phyloP scores from a whole-genome alignment of 2,113 vertebrate species.

The Macroglossus sobrinus region DNA sequence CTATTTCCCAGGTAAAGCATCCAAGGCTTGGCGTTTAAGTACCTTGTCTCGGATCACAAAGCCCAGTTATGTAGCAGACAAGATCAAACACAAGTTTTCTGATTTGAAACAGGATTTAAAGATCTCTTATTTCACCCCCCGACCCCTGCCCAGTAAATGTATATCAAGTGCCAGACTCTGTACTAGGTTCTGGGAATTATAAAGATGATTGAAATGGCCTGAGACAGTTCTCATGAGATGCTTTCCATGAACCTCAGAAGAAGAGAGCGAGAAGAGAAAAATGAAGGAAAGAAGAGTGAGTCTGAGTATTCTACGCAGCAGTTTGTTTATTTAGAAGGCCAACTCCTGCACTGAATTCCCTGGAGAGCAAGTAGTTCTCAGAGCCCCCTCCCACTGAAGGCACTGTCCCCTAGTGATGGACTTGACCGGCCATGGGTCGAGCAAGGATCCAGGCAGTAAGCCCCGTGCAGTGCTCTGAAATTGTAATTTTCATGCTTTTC shows the following conservation, averaged over 20 bases:
- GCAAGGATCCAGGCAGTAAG: background rate
- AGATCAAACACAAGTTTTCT: slow-evolving; percentile 12
- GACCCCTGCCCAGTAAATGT: background rate
- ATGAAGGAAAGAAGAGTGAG: background rate
- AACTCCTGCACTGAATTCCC: background rate
- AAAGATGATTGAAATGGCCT: background rate
- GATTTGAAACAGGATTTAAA: background rate
- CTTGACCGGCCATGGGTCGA: background rate
- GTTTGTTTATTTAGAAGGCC: background rate
- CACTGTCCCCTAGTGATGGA: background rate
- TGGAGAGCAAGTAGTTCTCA: background rate
- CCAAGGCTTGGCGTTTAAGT: background rate
- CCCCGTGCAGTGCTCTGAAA: background rate
- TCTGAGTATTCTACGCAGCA: background rate
- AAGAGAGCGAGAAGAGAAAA: background rate
- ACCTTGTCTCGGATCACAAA: background rate
- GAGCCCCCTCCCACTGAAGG: background rate
- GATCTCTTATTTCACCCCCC: background rate
- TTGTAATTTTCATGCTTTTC: background rate
- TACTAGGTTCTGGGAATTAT: background rate
- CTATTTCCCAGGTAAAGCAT: background rate
- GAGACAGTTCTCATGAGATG: background rate
- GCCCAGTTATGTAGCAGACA: background rate
- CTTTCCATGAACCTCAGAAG: background rate
- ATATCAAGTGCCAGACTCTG: background rate